Base-by-base conservation (phyloP, 2,113 vertebrate species). In the Prochilodus magdalenae region DNA sequence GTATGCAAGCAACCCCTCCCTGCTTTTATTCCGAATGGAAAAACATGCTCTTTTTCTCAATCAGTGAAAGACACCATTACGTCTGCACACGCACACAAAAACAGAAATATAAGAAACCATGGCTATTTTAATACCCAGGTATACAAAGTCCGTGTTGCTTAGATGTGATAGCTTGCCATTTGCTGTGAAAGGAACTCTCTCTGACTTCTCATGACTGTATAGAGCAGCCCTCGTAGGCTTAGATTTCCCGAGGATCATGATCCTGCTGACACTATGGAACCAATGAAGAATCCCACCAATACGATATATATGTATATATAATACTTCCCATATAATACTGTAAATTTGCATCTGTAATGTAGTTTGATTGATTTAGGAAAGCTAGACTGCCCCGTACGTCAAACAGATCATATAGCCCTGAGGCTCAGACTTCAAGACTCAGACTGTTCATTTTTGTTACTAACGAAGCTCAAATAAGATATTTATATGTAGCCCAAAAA, bases 1-100 rank as follows among this genome's bases (percentile, higher is more conserved):
- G 86, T 89, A 93, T 86, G 89, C 87, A 89, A 84, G 77, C 81
- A 83, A 87, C 86, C 75, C 89, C 91, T 90, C 91, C 91, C 88
- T 87, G 85, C 83, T 90, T 85, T 84, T 85, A 87, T 88, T 82
- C 75, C 84, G 83, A 36, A 27, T 24, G 83, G 91, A 90, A 82
- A 93, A 91, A 88, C 84, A 87, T 83, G 72, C 83, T 91, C 84
- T 90, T 84, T 79, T 88, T 85, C 60, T 88, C 83, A 60, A 59
- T 86, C 88, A 87, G 81, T 90, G 86, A 92, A 90, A 88, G 88
- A 87, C 73, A 2, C 86, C 90, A 88, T 91, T 91, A 63, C 14
- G 67, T 60, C 29, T 47, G 30, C 15, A 24, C 26, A 20, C 8
- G 5, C 18, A 20, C 3, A 24, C n/a, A 18, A 47, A 24, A 73